Base-by-base conservation (phyloP, 2,888 invertebrate genomes). In the Idaea dimidiata region DNA sequence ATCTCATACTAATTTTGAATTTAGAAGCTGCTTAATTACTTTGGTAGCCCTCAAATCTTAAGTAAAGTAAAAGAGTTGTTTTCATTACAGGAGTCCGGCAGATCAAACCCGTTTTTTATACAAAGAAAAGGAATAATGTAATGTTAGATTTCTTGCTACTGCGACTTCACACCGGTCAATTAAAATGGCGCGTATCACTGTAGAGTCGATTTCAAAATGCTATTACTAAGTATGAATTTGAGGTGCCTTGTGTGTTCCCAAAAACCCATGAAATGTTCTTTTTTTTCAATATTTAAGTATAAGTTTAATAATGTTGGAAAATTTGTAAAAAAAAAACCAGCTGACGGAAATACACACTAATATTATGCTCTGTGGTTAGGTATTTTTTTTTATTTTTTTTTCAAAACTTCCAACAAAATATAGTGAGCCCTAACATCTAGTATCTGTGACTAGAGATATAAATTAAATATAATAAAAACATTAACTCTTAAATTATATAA, bases 401-500 rank as follows among this genome's bases (percentile, higher is more conserved):
- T 54, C 65, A 58, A 67, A 60, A 64, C 18, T 62, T 65, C 58
- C 16, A 32, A 18, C 53, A 59, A 43, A 43, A 57, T 18, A 54
- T 56, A 10, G 43, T 43, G 43, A 43, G 14, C 43, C 53, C 53
- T 59, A 59, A 54, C 55, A 76, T 83, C 85, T 86, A 88, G 86
- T 83, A 86, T 76, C 85, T 86, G 84, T 90, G 90, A 90, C 90
- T 91, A 91, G 89, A 86, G 82, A 43, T 43, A 82, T 83, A 78
- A 24, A 71, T 70, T 71, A 73, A 72, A 73, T 62, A 66, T 66
- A 65, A 70, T 63, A 66, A 31, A 62, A 65, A 67, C 59, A 57
- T 57, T 61, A 61, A 61, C 31, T 56, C 63, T 69, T 66, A 73
- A 71, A 70, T 66, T 71, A 69, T 67, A 72, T 69, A 66, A 66